A percentile compares a stretch with the other conserved stretches of the same genome.
These are phyloP conservation scores for Drosophila mimetica DNA, from an alignment of 2,888 invertebrate genomes.

Conservation along the genomic window DNA sequence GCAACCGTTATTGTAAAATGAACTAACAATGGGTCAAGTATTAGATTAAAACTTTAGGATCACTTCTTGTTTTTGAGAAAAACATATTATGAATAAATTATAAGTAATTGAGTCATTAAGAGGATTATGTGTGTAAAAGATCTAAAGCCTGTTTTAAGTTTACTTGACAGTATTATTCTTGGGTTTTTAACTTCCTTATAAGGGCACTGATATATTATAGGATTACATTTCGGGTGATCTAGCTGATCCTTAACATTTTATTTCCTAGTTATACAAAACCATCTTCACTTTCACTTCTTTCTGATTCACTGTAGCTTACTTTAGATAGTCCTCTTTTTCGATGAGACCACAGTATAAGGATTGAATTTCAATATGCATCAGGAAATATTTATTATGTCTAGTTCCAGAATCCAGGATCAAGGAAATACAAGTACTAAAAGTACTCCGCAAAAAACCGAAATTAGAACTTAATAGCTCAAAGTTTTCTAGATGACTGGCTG, in stretches of 20 bases:
- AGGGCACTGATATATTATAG: too few species aligned
- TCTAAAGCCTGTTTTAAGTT: too few species aligned
- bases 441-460: neutral
- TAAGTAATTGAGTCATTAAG: neutral
- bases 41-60: too few species aligned
- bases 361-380: neutral
- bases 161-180: too few species aligned
- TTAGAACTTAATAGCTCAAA: conserved; percentile 1
- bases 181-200: neutral
- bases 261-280: neutral
- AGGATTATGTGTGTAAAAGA: neutral
- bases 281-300: neutral
- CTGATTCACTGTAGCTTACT: neutral
- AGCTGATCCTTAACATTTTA: neutral
- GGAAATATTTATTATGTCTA: too few species aligned
- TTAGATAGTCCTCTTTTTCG: neutral
- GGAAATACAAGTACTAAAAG: neutral
- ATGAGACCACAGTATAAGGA: neutral
- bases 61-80: neutral
- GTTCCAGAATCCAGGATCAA: neutral
- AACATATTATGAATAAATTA: neutral
- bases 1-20: too few species aligned
- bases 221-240: too few species aligned
- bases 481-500: conserved; percentile 7
- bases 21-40: too few species aligned